Conservation (phyloP, 1,140 invertebrate species). For the Drosophila teissieri region DNA sequence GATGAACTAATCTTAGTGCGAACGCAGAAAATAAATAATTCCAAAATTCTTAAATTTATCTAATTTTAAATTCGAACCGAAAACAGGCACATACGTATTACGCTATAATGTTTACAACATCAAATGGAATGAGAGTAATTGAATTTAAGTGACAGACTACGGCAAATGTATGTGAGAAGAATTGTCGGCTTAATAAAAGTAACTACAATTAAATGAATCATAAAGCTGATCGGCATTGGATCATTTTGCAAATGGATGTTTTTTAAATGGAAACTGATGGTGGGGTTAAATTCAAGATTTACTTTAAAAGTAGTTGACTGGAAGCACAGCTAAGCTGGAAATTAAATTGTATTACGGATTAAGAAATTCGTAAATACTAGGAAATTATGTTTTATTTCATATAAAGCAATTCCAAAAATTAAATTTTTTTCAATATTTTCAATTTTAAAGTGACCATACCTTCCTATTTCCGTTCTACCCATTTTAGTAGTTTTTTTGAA, state of each 20-base stretch:
- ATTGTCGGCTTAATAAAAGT: constrained; percentile 47
- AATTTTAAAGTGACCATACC: not conserved
- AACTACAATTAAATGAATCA: constrained; percentile 27
- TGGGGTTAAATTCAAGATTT: too few species aligned
- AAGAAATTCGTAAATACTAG: too few species aligned
- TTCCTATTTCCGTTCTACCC: too few species aligned
- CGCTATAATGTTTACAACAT: constrained; percentile 38
- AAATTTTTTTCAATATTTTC: not conserved
- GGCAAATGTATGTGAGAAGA: constrained; percentile 37
- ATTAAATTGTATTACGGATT: too few species aligned
- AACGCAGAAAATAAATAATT: constrained; percentile 65
- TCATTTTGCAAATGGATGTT: not conserved
- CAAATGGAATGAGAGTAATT: constrained; percentile 36
- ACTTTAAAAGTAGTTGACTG: too few species aligned
- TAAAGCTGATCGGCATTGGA: not conserved
- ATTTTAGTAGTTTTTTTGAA: not conserved
- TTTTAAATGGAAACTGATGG: not conserved
- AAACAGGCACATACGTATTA: constrained; percentile 43
- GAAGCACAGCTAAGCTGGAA: too few species aligned
- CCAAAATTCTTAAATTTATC: constrained; percentile 76
- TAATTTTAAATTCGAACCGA: constrained; percentile 63
- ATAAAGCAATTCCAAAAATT: too few species aligned
- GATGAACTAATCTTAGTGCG: constrained; percentile 59
- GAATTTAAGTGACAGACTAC: constrained; percentile 45
- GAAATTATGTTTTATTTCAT: too few species aligned